These are phyloP conservation scores for Centropristis striata DNA, from an alignment of 2,113 vertebrate species.

Conservation along the genomic window DNA sequence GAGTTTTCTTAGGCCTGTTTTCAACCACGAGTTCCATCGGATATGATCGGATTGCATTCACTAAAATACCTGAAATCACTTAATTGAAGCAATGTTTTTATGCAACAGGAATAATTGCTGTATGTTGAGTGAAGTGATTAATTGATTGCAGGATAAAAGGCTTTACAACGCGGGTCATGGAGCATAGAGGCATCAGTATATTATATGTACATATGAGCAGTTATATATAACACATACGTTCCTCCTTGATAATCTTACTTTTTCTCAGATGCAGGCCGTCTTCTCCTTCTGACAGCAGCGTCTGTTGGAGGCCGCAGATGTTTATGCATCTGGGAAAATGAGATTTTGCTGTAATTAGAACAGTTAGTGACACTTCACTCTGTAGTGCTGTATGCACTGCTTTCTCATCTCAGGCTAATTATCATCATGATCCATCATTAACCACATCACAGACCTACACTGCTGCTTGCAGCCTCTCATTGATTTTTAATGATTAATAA, in stretches of 20 bases:
- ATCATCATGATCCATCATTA: constrained; percentile 52
- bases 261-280: neutral
- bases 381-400: constrained; percentile 11
- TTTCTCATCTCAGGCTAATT: constrained; percentile 43
- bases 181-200: neutral
- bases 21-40: neutral
- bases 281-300: constrained; percentile 7
- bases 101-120: neutral
- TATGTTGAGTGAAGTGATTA: neutral
- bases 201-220: neutral
- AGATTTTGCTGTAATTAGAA: constrained; percentile 47
- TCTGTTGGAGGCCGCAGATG: constrained; percentile 41
- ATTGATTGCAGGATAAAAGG: neutral
- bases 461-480: neutral
- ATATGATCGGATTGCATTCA: neutral
- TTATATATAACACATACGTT: neutral
- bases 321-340: constrained; percentile 15
- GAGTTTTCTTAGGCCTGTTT: neutral
- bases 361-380: constrained; percentile 42
- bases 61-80: too few relatives aligned
- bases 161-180: neutral
- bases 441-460: constrained; percentile 10
- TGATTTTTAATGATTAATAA: constrained; percentile 54
- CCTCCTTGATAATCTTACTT: neutral
- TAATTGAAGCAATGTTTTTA: too few relatives aligned